Evolutionary conservation across 2,797 vertebrate genomes (phyloP).

Genomic region (Salarias fasciatus): DNA sequence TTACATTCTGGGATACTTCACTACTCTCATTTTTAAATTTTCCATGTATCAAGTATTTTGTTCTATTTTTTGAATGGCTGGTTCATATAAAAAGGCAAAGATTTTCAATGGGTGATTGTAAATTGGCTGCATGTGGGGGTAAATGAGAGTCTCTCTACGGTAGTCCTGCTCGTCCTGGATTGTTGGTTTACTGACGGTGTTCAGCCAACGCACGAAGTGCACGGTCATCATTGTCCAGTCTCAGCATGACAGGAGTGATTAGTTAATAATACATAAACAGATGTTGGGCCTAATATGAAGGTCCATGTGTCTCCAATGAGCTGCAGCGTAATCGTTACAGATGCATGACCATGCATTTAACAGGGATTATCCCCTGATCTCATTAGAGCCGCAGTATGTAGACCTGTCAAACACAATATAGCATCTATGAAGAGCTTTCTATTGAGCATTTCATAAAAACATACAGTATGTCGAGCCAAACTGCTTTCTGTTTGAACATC

Average conservation of each 20-base stretch:
- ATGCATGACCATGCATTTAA: constrained; percentile 33
- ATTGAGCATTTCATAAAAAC: no score
- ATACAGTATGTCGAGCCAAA: no score
- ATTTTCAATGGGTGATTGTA: no score
- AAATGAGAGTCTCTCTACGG: no score
- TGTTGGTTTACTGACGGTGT: constrained; percentile 1
- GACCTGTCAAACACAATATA: not conserved
- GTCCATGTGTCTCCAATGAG: constrained; percentile 10
- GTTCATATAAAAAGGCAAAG: no score
- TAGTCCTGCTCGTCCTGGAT: no score
- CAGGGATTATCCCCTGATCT: constrained; percentile 57
- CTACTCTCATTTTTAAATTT: no score
- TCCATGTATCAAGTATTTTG: no score
- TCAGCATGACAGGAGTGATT: not conserved
- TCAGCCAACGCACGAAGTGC: constrained; percentile 5
- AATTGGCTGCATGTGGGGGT: no score
- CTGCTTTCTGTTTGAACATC: constrained; percentile 3
- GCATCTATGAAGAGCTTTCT: not conserved
- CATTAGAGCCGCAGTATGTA: constrained; percentile 39
- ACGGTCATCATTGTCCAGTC: not conserved
- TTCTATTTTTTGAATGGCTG: no score
- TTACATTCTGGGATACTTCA: no score
- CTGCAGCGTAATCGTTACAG: constrained; percentile 10
- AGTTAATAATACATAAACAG: constrained; percentile 9
- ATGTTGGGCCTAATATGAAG: constrained; percentile 1